Percentiles rank a stretch among this genome's conserved stretches.
phyloP scores from a whole-genome alignment of 2,888 invertebrate species.

The Eudasyphora cyanicolor region DNA sequence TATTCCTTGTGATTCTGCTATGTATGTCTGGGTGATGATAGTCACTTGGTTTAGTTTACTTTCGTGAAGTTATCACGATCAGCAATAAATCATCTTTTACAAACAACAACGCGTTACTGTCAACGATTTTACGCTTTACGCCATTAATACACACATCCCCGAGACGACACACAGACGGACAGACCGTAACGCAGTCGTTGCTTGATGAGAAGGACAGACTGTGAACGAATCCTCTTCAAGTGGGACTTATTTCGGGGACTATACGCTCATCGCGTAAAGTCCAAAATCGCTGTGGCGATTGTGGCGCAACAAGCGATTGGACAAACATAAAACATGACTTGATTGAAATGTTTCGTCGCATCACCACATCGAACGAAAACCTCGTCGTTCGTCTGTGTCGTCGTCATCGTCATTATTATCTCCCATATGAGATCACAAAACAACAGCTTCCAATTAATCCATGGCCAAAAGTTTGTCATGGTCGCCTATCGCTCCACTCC shows the following conservation, averaged over 20 bases:
- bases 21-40: too few species aligned
- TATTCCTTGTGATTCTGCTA: neutral
- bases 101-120: conserved; percentile 69
- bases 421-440: conserved; percentile 63
- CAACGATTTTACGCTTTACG: conserved; percentile 68
- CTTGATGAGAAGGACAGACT: neutral
- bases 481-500: conserved; percentile 51
- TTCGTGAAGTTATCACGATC: conserved; percentile 68
- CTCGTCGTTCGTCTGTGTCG: conserved; percentile 9
- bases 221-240: conserved; percentile 24
- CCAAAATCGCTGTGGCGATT: neutral
- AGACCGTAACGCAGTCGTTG: neutral
- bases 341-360: conserved; percentile 68
- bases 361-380: conserved; percentile 27
- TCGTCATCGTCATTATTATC: conserved; percentile 63
- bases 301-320: conserved; percentile 26
- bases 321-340: conserved; percentile 62
- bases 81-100: conserved; percentile 71
- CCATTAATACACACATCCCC: conserved; percentile 44
- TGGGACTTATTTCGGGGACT: neutral
- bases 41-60: conserved; percentile 21
- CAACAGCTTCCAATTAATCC: conserved; percentile 67
- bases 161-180: neutral
- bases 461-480: conserved; percentile 64
- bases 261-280: neutral